These are phyloP conservation scores for Larimichthys crocea DNA, from an alignment of 2,113 vertebrate genomes.

Conservation along the genomic window DNA sequence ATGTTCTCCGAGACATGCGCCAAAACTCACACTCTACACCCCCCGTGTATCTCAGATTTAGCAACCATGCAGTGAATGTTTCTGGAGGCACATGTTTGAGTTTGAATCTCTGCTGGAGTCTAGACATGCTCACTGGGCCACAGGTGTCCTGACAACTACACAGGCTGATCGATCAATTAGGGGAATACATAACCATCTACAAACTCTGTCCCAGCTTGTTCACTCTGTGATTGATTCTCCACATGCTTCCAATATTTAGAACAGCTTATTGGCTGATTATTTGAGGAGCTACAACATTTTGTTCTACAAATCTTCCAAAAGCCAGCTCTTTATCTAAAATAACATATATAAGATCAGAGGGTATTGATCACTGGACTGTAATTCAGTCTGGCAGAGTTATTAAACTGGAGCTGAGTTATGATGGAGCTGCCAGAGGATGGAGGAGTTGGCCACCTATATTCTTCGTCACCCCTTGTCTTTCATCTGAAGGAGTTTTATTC, in stretches of 20 bases:
- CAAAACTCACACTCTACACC: background rate
- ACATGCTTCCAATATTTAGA: conserved; percentile 26
- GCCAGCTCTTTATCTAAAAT: conserved; percentile 41
- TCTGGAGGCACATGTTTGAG: conserved; percentile 27
- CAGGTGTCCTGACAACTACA: conserved; percentile 62
- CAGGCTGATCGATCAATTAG: conserved; percentile 64
- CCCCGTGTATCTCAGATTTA: background rate
- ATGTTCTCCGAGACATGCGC: background rate
- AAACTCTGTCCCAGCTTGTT: conserved; percentile 39
- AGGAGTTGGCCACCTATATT: conserved; percentile 6
- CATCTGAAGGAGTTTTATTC: conserved; percentile 25
- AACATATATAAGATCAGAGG: conserved; percentile 19
- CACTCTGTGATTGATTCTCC: conserved; percentile 57
- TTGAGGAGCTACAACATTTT: conserved; percentile 37
- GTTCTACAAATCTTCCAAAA: conserved; percentile 48
- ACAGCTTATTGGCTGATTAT: conserved; percentile 50
- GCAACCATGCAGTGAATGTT: background rate
- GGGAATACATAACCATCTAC: conserved; percentile 61
- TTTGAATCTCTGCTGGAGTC: conserved; percentile 49
- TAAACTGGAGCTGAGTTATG: conserved; percentile 32
- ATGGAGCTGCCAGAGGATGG: background rate
- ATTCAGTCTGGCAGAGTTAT: conserved; percentile 45
- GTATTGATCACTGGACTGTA: conserved; percentile 54
- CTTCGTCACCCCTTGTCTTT: background rate
- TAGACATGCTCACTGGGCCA: conserved; percentile 22